Percentiles rank a stretch among this genome's conserved stretches.
Evolutionary conservation across 1,140 invertebrate species (phyloP).

Genomic region (Leptinotarsa undecemlineata): DNA sequence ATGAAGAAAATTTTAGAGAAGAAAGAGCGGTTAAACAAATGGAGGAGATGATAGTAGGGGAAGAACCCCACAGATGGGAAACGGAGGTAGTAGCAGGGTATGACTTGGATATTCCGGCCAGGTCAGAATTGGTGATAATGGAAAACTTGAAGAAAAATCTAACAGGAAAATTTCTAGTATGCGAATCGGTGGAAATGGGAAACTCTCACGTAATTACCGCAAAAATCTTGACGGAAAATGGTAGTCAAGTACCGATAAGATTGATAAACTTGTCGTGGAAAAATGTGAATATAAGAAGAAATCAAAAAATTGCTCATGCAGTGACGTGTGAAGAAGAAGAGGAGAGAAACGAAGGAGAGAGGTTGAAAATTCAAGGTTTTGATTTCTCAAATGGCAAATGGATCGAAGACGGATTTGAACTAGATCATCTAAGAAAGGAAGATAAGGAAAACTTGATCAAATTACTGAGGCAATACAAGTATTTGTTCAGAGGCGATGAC

Average conservation of each 20-base stretch:
- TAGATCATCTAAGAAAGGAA: background rate
- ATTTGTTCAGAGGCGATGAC: constrained; percentile 16
- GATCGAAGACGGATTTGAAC: constrained; percentile 6
- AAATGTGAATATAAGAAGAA: background rate
- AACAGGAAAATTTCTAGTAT: background rate
- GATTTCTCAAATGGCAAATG: background rate
- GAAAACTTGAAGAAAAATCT: background rate
- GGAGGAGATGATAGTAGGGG: background rate
- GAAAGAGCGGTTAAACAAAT: no score
- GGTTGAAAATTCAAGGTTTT: background rate
- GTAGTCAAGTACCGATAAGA: background rate
- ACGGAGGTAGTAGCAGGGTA: background rate
- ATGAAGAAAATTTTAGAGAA: no score
- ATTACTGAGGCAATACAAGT: background rate
- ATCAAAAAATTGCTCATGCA: background rate
- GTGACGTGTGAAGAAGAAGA: background rate
- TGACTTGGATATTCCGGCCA: background rate
- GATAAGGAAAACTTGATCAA: background rate
- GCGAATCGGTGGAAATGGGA: background rate
- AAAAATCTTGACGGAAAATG: background rate
- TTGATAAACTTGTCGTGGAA: background rate
- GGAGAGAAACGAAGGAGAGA: constrained; percentile 4
- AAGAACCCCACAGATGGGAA: background rate
- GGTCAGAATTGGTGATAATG: background rate
- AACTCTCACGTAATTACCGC: background rate